Base-by-base conservation (phyloP, 2,113 vertebrate genomes). In the Cyprinodon variegatus region DNA sequence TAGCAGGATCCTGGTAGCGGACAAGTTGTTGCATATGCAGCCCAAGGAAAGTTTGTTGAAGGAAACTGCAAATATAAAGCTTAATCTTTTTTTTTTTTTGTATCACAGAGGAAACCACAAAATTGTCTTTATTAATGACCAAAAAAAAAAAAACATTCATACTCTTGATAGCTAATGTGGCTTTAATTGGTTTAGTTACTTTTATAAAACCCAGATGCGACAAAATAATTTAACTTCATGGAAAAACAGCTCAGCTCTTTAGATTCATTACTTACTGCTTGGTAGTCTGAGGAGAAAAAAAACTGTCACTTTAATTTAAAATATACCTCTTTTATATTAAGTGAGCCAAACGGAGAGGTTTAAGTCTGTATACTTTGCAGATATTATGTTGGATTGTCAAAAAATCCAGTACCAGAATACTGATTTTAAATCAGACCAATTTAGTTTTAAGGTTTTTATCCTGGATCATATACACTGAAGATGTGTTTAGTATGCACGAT, bases 1-100 rank as follows among this genome's bases (percentile, higher is more conserved):
- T 84, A 70, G 40, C 88, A 13, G 6, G 0, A 12, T 41, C 60
- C 0, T 9, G 65, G 65, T 77, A 81, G 63, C 29, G 12, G 36
- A 59, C 14, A 68, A 3, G 20, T 39, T 79, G 59, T 70, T 78
- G 41, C 40, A n/a, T 36, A 61, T 53, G 38, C 45, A 46, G 61
- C 57, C 48, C 8, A 37, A 60, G 60, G 68, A 75, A 38, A 53
- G 5, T 29, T 29, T 29, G 29, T 29, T 29, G 1, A 29, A 57
- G 17, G 17, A 57, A 57, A n/a, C 6, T 8, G 17, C 9, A n/a
- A 57, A 20, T 57, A 50, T 20, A 15, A 50, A 17, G 7, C 17
- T 53, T 53, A 57, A 57, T 57, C 17, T 57, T 15, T 6, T 20
- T 29, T 29, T 57, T 57, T 8, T 9, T 20, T n/a, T 17, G 50